phyloP scores from a whole-genome alignment of 92 coral and sea anemone genomes.

The Plumapathes pennacea region DNA sequence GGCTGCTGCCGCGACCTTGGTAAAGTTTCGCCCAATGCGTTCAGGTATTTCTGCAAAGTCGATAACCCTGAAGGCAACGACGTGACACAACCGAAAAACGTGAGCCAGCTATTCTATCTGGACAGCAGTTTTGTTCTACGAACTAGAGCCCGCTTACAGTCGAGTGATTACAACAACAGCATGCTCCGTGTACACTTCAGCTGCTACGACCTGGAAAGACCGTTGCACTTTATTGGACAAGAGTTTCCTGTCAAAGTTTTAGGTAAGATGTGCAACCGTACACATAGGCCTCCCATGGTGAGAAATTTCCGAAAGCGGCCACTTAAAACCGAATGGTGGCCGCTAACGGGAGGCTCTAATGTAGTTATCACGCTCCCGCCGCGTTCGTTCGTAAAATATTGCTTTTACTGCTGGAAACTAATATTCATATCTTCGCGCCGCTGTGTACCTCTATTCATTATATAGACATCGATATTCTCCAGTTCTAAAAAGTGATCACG shows the following conservation, averaged over 20 bases:
- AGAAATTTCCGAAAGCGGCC: no score
- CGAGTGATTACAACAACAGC: conserved; percentile 25
- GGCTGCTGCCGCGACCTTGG: conserved; percentile 38
- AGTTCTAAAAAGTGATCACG: no score
- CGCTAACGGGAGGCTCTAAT: no score
- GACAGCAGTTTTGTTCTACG: conserved; percentile 35
- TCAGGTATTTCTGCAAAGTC: conserved; percentile 30
- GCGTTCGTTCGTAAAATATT: no score
- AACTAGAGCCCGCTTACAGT: conserved; percentile 12
- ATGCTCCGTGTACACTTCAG: conserved; percentile 27
- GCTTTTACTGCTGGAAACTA: no score
- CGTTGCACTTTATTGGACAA: conserved; percentile 53
- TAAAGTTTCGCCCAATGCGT: conserved; percentile 5
- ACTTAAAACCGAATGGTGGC: no score
- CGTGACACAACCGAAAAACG: conserved; percentile 13
- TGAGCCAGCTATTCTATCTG: conserved; percentile 28
- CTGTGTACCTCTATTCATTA: no score
- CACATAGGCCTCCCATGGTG: no score
- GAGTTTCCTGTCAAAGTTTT: conserved; percentile 11
- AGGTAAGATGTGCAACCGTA: no score
- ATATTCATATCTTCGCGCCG: no score
- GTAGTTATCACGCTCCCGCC: no score
- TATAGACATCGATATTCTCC: no score
- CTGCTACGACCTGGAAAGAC: conserved; percentile 32
- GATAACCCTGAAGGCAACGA: conserved; percentile 42